A percentile compares a stretch with the other conserved stretches of the same genome.
These are phyloP conservation scores for Leucophenga montana DNA, from an alignment of 2,888 invertebrate species.

Conservation along the genomic window DNA sequence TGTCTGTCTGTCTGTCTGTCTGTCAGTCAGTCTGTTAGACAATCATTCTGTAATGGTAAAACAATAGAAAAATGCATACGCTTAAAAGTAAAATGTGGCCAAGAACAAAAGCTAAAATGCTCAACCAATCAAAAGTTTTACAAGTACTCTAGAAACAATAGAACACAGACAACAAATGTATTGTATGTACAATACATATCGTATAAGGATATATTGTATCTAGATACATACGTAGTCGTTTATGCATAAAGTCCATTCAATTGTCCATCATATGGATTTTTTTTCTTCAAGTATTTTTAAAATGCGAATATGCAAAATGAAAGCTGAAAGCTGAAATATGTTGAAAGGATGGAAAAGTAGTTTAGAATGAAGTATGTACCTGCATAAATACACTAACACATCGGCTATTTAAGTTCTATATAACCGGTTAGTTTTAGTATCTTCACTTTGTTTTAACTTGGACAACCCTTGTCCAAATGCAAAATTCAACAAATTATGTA, in stretches of 20 bases:
- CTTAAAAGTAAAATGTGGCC: no score
- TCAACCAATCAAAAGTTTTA: no score
- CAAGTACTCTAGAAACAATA: slow-evolving; percentile 48
- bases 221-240: background rate
- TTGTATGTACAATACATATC: slow-evolving; percentile 24
- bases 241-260: background rate
- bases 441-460: no score
- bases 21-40: background rate
- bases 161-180: slow-evolving; percentile 47
- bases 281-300: background rate
- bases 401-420: slow-evolving; percentile 55
- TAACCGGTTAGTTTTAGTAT: no score
- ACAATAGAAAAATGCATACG: no score
- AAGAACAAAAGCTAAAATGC: no score
- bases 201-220: slow-evolving; percentile 36
- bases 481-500: no score
- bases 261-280: background rate
- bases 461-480: no score
- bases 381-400: slow-evolving; percentile 68
- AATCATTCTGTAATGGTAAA: background rate
- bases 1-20: slow-evolving; percentile 13
- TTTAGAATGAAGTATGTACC: slow-evolving; percentile 36
- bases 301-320: no score
- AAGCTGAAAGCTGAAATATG: background rate
- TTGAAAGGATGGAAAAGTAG: background rate